Evolutionary conservation across 2,888 invertebrate species (phyloP).

Genomic region (Phoenoteleia sp.): DNA sequence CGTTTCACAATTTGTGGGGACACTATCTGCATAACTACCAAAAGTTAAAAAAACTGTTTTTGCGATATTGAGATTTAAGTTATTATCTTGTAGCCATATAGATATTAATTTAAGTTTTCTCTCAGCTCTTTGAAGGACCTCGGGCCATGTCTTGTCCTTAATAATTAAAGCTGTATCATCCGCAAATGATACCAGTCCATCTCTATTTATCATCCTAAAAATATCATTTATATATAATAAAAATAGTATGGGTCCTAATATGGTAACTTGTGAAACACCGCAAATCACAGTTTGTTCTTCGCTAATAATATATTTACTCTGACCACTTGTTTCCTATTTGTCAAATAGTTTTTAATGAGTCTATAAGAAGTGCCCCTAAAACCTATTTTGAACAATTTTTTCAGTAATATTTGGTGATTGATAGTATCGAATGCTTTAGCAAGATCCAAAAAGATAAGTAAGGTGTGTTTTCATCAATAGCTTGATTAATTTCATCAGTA

Average conservation of each 20-base stretch:
- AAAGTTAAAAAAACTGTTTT: background rate
- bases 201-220: background rate
- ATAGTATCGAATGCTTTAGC: slow-evolving; percentile 35
- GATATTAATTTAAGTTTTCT: background rate
- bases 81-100: background rate
- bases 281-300: too few species aligned
- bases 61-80: background rate
- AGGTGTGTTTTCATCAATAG: background rate
- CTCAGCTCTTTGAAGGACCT: background rate
- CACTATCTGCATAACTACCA: background rate
- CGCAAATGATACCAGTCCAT: too few species aligned
- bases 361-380: background rate
- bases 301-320: too few species aligned
- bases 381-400: slow-evolving; percentile 9
- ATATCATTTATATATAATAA: slow-evolving; percentile 9
- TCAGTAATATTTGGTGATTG: slow-evolving; percentile 11
- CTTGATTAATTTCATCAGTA: background rate
- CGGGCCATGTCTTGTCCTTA: background rate
- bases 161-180: too few species aligned
- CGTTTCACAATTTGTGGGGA: background rate
- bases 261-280: too few species aligned
- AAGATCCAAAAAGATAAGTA: too few species aligned
- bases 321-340: slow-evolving; percentile 8
- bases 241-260: slow-evolving; percentile 1
- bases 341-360: slow-evolving; percentile 16